These are phyloP conservation scores for Lordiphosa fenestrarum DNA, from an alignment of 2,888 invertebrate genomes.

Conservation along the genomic window DNA sequence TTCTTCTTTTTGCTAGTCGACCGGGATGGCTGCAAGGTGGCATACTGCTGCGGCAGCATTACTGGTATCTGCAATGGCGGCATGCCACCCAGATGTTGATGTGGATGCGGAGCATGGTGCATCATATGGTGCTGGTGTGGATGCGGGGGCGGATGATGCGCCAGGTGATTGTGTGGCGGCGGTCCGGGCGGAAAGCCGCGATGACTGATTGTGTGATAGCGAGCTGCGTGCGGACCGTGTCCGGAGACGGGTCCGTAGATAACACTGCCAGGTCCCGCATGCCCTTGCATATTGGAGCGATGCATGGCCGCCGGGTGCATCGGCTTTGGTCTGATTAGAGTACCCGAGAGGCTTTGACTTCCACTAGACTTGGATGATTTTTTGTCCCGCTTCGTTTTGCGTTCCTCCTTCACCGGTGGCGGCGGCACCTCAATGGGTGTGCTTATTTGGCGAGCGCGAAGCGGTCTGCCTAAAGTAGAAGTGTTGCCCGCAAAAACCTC, in stretches of 20 bases:
- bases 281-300: constrained; percentile 66
- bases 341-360: constrained; percentile 80
- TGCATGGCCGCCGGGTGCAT: constrained; percentile 78
- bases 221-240: constrained; percentile 66
- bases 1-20: constrained; percentile 82
- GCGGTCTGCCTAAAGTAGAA: constrained; percentile 84
- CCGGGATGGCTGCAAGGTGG: constrained; percentile 84
- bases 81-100: constrained; percentile 70
- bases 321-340: constrained; percentile 80
- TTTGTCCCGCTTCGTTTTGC: constrained; percentile 82
- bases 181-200: constrained; percentile 78
- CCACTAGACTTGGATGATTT: constrained; percentile 77
- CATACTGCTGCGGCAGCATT: constrained; percentile 83
- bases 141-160: constrained; percentile 72
- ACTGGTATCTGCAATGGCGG: constrained; percentile 80
- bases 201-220: constrained; percentile 82
- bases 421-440: constrained; percentile 91
- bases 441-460: constrained; percentile 90
- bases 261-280: constrained; percentile 73
- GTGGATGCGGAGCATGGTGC: constrained; percentile 71
- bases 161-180: constrained; percentile 58
- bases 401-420: constrained; percentile 88
- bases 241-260: constrained; percentile 80
- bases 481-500: constrained; percentile 83
- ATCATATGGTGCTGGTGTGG: constrained; percentile 43